These are phyloP conservation scores for Chrysomallon squamiferum DNA, from an alignment of 1,140 invertebrate genomes.

Conservation along the genomic window DNA sequence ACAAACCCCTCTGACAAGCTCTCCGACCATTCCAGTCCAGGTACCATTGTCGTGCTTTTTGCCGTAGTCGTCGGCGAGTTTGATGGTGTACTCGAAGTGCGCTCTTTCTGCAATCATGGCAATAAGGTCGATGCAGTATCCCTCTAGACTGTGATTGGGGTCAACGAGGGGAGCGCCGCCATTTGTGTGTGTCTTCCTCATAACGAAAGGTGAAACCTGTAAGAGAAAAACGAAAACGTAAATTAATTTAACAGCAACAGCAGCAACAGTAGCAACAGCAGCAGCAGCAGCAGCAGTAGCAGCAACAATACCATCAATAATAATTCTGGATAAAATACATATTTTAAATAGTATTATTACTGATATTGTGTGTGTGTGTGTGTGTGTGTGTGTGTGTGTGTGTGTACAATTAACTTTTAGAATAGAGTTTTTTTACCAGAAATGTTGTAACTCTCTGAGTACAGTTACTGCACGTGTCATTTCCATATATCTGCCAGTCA, in stretches of 20 bases:
- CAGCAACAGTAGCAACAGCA: slow-evolving; percentile 4
- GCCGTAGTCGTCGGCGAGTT: slow-evolving; percentile 92
- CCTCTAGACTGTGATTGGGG: slow-evolving; percentile 72
- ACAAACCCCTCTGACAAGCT: slow-evolving; percentile 85
- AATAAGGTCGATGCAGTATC: slow-evolving; percentile 57
- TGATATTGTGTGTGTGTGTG: too few species aligned
- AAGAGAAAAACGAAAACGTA: slow-evolving; percentile 5
- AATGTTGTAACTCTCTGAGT: too few species aligned
- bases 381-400: background rate
- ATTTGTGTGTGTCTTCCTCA: slow-evolving; percentile 25
- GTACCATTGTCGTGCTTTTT: slow-evolving; percentile 70
- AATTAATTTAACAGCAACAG: background rate
- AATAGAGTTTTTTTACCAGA: too few species aligned
- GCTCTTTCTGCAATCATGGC: slow-evolving; percentile 25
- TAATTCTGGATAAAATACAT: background rate
- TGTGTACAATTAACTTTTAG: too few species aligned
- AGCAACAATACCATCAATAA: background rate
- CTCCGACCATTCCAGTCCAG: slow-evolving; percentile 98
- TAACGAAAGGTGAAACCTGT: slow-evolving; percentile 45
- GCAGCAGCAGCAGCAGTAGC: background rate
- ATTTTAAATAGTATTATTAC: background rate
- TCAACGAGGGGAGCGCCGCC: slow-evolving; percentile 30
- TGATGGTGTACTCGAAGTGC: slow-evolving; percentile 85
- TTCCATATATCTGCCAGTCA: too few species aligned
- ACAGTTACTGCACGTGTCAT: too few species aligned